These are phyloP conservation scores for Meloe dianella DNA, from an alignment of 2,888 invertebrate genomes.

Conservation along the genomic window DNA sequence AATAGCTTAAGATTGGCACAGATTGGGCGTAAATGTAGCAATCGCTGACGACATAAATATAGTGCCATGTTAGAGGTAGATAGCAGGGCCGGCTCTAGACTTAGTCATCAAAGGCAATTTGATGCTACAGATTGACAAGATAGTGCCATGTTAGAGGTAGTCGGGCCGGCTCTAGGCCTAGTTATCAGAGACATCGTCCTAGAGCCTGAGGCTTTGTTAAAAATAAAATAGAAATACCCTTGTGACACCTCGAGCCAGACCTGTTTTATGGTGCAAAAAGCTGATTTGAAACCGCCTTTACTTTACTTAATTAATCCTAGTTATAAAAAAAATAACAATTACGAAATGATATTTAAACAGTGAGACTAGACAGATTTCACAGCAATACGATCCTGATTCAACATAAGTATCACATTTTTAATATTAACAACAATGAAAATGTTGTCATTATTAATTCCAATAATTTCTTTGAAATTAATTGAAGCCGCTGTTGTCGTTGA, in stretches of 20 bases:
- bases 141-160: no score
- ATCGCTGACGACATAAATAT: no score
- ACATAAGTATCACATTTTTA: background rate
- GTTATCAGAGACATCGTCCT: no score
- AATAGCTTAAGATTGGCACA: no score
- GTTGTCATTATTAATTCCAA: background rate
- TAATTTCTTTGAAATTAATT: background rate
- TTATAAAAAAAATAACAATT: background rate
- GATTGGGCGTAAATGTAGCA: no score
- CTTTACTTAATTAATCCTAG: background rate
- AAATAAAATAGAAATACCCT: no score
- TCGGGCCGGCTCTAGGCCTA: no score
- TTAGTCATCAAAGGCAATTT: no score
- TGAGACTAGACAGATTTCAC: background rate
- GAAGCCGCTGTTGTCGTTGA: background rate
- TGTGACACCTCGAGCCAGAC: no score
- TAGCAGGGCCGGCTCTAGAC: no score
- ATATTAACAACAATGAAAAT: background rate
- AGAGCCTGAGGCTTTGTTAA: background rate
- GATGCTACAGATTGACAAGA: no score
- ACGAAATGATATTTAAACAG: background rate
- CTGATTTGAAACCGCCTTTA: background rate
- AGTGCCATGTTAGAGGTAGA: no score
- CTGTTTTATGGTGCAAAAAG: background rate
- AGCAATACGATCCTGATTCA: background rate